Evolutionary conservation across 2,888 invertebrate species (phyloP), one percentile per base, ranked within the genome.

Genomic region (Drosophila basisetae): DNA sequence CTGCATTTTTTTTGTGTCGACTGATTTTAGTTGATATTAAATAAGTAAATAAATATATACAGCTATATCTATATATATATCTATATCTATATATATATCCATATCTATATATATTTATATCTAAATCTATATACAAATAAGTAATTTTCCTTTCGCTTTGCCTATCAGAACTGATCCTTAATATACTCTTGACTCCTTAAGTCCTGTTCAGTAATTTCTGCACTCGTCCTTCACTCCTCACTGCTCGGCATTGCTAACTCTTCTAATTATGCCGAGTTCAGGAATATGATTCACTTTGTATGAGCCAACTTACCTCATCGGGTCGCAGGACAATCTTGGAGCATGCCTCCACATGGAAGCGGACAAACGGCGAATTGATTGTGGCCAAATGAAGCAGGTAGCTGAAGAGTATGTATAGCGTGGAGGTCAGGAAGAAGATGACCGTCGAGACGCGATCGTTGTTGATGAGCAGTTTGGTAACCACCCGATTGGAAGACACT

Each of bases 381-480:
- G 97, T 96, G 53, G 96, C 94, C 91, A 96, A 95, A 91, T 98
- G 97, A 78, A 97, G 94, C 80, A 96, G 94, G 82, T 96, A 97
- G 89, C 98, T 98, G 35, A 96, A 94, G 30, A 96, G 94, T 28
- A 98, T 95, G 35, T 97, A 95, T 49, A 95, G 93, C 63, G 97
- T 96, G 50, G 97, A 97, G 66, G 97, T 94, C 47, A 96, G 94
- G 93, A 98, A 98, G 94, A 98, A 98, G 93, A 97, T 95, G 73
- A 97, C 95, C 0, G 98, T 98, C 91, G 97, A 98, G 43, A 96
- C 95, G 47, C 95, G 95, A 63, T 97, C 96, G 88, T 97, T 96
- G 66, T 95, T 94, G 69, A 98, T 95, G 52, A 96, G 93, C 72
- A 96, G 95, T 92, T 98, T 98, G 1, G 98, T 98, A 58, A 97